phyloP scores from a whole-genome alignment of 2,113 vertebrate species.

The Raja brachyura region DNA sequence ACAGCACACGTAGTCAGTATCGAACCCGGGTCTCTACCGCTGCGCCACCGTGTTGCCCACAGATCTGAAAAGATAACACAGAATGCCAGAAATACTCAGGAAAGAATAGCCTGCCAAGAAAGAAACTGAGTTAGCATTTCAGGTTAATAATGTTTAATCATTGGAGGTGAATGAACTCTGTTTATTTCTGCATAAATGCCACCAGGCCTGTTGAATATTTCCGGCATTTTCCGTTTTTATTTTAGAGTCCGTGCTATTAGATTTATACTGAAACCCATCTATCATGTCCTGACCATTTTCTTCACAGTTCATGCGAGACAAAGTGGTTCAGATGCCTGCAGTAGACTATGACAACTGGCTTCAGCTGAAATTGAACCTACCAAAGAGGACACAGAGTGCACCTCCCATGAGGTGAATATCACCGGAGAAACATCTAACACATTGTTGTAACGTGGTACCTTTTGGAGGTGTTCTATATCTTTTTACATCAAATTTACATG shows the following conservation, averaged over 20 bases:
- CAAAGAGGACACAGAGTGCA: constrained; percentile 36
- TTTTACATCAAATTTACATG: neutral
- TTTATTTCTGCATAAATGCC: too few species aligned
- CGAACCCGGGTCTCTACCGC: too few species aligned
- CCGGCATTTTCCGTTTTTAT: too few species aligned
- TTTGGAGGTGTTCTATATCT: neutral
- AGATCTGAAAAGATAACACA: neutral
- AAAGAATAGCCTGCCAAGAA: too few species aligned
- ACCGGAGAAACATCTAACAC: neutral
- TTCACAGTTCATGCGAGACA: constrained; percentile 60
- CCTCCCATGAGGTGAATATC: constrained; percentile 38
- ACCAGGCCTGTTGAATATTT: too few species aligned
- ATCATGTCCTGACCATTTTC: constrained; percentile 39
- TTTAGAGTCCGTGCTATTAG: neutral
- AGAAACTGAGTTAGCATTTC: too few species aligned
- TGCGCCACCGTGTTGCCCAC: too few species aligned
- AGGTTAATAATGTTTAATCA: too few species aligned
- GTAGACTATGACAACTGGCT: constrained; percentile 61
- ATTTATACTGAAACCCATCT: neutral
- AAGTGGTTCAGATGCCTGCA: constrained; percentile 58
- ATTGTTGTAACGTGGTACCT: neutral
- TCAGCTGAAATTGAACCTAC: constrained; percentile 43
- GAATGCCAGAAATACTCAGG: too few species aligned
- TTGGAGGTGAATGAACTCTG: too few species aligned
- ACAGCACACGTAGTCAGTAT: too few species aligned